Base-by-base conservation (phyloP, 2,797 vertebrate species). In the Pachyuromys duprasi region DNA sequence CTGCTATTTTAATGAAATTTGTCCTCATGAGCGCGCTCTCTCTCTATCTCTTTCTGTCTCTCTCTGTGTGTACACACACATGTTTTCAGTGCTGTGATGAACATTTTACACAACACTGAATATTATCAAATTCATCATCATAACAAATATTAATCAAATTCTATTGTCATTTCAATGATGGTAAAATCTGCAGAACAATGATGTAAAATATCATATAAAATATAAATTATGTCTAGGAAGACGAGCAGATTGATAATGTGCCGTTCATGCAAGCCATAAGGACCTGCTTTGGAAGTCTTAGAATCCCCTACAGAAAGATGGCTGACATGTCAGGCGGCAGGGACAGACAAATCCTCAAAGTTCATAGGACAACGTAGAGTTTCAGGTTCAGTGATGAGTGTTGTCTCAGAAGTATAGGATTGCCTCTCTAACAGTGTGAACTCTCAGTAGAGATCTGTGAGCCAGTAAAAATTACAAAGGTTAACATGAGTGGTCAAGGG, bases 401-500 rank as follows among this genome's bases (percentile, higher is more conserved):
- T 26, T 57, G 11, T 76, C 4, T 80, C 53, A 60, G 45, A 78
- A 33, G 28, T 78, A 22, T 20, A 78, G 76, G 1, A 17, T 9
- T 55, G 49, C 31, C 26, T 79, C 31, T 18, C 31, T 31, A 79
- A 3, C 76, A n/a, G 17, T n/a, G 76, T 79, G 76, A 49, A 55
- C 31, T 55, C 76, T 33, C 15, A 55, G 1, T 55, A 7, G 31
- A 99, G 99, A 99, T 99, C 97, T 99, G 99, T 96, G 99, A 99
- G 97, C 99, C 99, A 98, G 99, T 99, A 98, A 99, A 99, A 98
- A 99, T 99, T 99, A 99, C 99, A 97, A 99, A 99, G 99, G 99
- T 99, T 98, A 99, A 99, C 89, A 98, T 99, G 98, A 99, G 99
- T 69, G 99, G 99, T 98, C 99, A 99, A 97, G 99, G 99, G 99